phyloP scores from a whole-genome alignment of 2,888 invertebrate species.

The Papilio gigon region DNA sequence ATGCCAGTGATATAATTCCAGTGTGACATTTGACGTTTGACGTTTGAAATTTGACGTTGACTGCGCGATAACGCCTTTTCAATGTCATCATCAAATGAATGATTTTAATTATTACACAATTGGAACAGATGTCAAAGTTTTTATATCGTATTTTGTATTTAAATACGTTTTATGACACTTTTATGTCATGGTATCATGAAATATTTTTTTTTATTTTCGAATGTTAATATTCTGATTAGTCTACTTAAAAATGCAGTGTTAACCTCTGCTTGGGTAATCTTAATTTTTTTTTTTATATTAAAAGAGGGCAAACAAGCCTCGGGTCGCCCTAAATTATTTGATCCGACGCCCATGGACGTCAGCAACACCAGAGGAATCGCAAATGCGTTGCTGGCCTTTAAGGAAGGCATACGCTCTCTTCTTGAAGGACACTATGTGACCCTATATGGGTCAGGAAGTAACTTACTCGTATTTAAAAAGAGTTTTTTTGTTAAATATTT shows the following conservation, averaged over 20 bases:
- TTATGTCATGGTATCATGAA: no score
- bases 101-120: not conserved
- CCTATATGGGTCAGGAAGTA: conserved; percentile 1
- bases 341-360: no score
- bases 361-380: no score
- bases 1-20: conserved; percentile 28
- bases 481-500: not conserved
- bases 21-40: conserved; percentile 36
- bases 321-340: no score
- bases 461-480: not conserved
- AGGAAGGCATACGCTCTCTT: no score
- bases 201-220: no score
- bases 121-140: conserved; percentile 1
- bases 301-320: no score
- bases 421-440: no score
- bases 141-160: not conserved
- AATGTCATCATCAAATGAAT: conserved; percentile 21
- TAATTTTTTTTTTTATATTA: no score
- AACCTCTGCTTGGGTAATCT: not conserved
- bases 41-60: conserved; percentile 21
- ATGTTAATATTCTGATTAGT: no score
- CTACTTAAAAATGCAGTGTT: not conserved
- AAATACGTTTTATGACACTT: not conserved
- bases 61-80: conserved; percentile 31
- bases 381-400: no score